These are phyloP conservation scores for Nasonia giraulti DNA, from an alignment of 1,140 invertebrate genomes.

Conservation along the genomic window DNA sequence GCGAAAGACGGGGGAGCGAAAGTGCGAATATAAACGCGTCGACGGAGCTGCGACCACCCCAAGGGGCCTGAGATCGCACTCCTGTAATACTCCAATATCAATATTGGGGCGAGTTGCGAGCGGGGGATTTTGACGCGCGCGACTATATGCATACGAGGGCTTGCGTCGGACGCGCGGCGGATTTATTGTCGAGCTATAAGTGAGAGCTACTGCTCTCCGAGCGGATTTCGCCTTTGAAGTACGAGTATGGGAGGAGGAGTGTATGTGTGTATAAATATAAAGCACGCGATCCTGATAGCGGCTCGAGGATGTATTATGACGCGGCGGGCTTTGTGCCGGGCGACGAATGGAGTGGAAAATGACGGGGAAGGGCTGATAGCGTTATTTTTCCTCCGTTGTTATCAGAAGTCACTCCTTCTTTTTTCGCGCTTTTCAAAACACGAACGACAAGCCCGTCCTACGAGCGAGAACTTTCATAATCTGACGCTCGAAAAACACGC, in stretches of 20 bases:
- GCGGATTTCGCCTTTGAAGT: constrained; percentile 43
- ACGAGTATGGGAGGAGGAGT: neutral
- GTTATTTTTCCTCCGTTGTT: neutral
- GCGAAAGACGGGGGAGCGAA: constrained; percentile 53
- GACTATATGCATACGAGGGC: neutral
- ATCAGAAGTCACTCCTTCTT: neutral
- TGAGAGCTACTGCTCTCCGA: neutral
- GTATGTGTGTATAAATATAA: neutral
- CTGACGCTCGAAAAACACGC: neutral
- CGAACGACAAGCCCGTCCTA: neutral
- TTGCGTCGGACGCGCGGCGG: constrained; percentile 12
- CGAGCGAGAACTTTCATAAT: neutral
- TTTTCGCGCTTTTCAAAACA: too few species aligned
- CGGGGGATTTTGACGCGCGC: neutral
- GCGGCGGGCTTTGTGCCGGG: neutral
- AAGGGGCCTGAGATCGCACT: constrained; percentile 63
- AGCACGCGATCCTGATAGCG: neutral
- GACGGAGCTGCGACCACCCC: constrained; percentile 56
- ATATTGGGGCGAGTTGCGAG: constrained; percentile 59
- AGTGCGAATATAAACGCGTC: constrained; percentile 73
- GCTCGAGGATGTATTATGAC: constrained; percentile 15
- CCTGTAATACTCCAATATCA: constrained; percentile 68
- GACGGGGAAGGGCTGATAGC: neutral
- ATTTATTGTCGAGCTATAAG: constrained; percentile 43
- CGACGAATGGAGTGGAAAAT: neutral